Evolutionary conservation across 1,140 invertebrate genomes (phyloP).

Genomic region (Pseudachorutes palmiensis): DNA sequence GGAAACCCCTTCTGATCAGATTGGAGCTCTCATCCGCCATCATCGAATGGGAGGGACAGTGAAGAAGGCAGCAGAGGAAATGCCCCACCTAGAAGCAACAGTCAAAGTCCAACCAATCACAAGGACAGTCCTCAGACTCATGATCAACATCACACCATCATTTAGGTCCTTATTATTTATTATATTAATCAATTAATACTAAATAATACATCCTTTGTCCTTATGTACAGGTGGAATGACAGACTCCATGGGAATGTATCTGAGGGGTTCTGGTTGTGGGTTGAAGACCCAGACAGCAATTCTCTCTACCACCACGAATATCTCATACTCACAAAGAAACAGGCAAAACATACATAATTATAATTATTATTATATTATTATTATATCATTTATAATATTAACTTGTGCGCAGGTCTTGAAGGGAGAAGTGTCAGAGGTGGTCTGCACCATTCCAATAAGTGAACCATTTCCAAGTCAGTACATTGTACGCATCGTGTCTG

Average conservation of each 20-base stretch:
- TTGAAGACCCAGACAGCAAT: conserved; percentile 89
- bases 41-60: conserved; percentile 64
- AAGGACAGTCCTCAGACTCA: conserved; percentile 78
- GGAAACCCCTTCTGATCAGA: conserved; percentile 79
- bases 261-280: conserved; percentile 95
- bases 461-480: conserved; percentile 89
- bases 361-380: not conserved
- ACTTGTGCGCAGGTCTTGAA: conserved; percentile 48
- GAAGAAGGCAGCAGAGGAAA: conserved; percentile 73
- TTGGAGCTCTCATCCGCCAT: conserved; percentile 66
- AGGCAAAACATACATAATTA: conserved; percentile 49
- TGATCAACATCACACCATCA: conserved; percentile 67
- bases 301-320: conserved; percentile 94
- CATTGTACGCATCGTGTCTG: conserved; percentile 75
- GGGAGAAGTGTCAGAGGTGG: conserved; percentile 68
- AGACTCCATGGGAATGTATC: conserved; percentile 74
- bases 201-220: conserved; percentile 12
- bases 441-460: conserved; percentile 91
- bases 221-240: conserved; percentile 66
- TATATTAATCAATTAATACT: not conserved
- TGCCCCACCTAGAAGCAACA: conserved; percentile 75
- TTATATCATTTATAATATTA: conserved; percentile 14
- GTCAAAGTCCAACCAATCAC: conserved; percentile 90
- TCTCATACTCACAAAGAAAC: conserved; percentile 78
- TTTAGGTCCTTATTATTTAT: conserved; percentile 53